Conservation (phyloP, 2,113 vertebrate genomes). For the Calypte anna region DNA sequence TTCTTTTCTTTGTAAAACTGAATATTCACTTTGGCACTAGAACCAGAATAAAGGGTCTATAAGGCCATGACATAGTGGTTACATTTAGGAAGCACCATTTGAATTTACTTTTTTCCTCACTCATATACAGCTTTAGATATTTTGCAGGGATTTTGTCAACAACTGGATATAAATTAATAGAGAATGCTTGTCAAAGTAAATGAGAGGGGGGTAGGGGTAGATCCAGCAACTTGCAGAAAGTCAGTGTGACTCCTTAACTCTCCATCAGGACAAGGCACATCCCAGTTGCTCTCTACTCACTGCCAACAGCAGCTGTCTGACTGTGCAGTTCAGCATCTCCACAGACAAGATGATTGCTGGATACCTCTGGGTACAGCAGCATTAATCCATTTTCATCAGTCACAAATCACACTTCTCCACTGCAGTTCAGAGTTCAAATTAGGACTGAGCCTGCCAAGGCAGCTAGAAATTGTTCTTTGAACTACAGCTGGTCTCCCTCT, state of each 20-base stretch:
- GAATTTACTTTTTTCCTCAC: background rate
- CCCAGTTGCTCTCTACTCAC: background rate
- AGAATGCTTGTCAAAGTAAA: background rate
- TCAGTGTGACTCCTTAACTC: background rate
- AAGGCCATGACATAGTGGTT: background rate
- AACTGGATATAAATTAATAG: background rate
- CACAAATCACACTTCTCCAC: background rate
- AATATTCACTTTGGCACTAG: background rate
- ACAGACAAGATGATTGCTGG: background rate
- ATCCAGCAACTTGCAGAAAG: background rate
- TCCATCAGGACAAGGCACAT: background rate
- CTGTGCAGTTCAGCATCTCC: background rate
- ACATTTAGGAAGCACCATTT: background rate
- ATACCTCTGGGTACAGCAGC: background rate
- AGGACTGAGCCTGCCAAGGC: background rate
- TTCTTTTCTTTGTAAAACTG: background rate
- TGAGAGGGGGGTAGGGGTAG: fast-evolving
- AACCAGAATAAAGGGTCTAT: background rate
- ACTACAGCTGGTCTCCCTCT: background rate
- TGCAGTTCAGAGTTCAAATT: background rate
- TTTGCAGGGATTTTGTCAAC: background rate
- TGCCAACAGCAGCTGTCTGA: background rate
- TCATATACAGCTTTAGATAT: background rate
- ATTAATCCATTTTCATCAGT: conserved; percentile 4
- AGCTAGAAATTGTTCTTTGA: background rate